Conservation (phyloP, 2,113 vertebrate species). For the Dromaius novaehollandiae region DNA sequence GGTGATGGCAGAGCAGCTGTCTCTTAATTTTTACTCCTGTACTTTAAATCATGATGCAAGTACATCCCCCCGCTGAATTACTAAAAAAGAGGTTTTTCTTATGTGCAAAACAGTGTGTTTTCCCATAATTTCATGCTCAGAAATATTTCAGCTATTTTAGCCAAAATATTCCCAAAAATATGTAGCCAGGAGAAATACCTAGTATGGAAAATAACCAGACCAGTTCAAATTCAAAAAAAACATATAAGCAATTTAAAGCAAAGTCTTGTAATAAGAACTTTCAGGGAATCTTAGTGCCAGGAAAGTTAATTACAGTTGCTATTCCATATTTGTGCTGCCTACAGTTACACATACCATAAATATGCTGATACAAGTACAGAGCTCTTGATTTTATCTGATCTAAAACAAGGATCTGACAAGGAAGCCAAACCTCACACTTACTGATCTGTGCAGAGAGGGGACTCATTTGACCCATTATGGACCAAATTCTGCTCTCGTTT, state of each 20-base stretch:
- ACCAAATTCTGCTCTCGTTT: background rate
- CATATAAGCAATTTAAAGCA: background rate
- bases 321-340: background rate
- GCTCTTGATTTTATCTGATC: background rate
- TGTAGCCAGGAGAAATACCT: background rate
- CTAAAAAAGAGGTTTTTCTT: background rate
- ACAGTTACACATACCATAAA: background rate
- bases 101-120: background rate
- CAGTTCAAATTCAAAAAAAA: background rate
- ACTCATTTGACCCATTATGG: background rate
- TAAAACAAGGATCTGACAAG: background rate
- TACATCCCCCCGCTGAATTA: background rate
- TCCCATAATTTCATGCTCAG: background rate
- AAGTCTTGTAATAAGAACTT: background rate
- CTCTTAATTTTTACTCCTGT: background rate
- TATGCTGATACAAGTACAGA: background rate
- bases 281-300: background rate
- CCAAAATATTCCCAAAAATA: background rate
- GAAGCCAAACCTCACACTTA: background rate
- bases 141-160: slow-evolving; percentile 10
- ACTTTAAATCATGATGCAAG: background rate
- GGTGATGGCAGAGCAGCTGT: background rate
- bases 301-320: background rate
- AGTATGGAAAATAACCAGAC: background rate
- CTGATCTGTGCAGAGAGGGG: background rate